Evolutionary conservation across 1,140 invertebrate genomes (phyloP).

Genomic region (Dendroctonus ponderosae): DNA sequence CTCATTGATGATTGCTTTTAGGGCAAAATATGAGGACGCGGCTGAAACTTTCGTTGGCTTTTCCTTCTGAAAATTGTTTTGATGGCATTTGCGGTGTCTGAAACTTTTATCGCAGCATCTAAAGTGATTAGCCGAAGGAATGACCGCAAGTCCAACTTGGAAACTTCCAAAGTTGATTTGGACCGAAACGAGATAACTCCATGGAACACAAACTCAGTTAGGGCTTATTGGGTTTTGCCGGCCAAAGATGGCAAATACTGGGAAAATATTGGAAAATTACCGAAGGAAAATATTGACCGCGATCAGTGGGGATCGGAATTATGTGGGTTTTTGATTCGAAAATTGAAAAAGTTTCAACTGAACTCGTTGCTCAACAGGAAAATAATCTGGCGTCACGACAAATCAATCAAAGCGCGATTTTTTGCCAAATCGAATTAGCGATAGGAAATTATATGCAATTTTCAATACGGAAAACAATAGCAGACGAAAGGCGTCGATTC

Average conservation of each 20-base stretch:
- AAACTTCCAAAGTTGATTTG: slow-evolving; percentile 46
- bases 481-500: neutral
- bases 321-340: no score
- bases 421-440: neutral
- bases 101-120: slow-evolving; percentile 37
- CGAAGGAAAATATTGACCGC: no score
- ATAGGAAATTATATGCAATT: no score
- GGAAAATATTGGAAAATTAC: slow-evolving; percentile 20
- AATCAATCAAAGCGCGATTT: no score
- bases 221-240: slow-evolving; percentile 38
- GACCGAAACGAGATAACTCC: slow-evolving; percentile 45
- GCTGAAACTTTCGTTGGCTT: no score
- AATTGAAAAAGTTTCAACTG: no score
- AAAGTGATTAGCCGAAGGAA: slow-evolving; percentile 37
- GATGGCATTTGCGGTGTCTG: slow-evolving; percentile 29
- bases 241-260: slow-evolving; percentile 26
- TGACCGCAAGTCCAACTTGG: slow-evolving; percentile 41
- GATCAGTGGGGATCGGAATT: no score
- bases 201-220: slow-evolving; percentile 46
- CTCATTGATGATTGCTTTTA: no score
- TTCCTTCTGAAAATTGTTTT: slow-evolving; percentile 9
- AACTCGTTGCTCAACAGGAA: no score
- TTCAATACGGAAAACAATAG: neutral
- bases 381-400: no score
- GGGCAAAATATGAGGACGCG: no score